Evolutionary conservation across 2,113 vertebrate species (phyloP).

Genomic region (Cercocebus atys): DNA sequence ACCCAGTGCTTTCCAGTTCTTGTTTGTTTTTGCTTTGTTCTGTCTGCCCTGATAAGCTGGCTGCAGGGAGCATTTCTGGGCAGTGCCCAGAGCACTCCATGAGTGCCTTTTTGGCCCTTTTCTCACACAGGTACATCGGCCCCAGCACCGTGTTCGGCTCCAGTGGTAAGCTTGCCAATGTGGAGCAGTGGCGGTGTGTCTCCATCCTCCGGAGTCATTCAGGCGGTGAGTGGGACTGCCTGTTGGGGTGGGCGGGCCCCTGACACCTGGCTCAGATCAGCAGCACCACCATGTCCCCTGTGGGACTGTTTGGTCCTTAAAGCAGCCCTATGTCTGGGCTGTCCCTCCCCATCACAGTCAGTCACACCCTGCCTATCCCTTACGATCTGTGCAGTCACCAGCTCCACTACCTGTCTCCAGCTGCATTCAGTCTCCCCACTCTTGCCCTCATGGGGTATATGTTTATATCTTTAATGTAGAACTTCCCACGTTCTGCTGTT

Average conservation of each 20-base stretch:
- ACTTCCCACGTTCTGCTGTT: constrained; percentile 36
- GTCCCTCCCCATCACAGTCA: background rate
- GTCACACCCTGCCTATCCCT: constrained; percentile 22
- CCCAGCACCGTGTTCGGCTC: constrained; percentile 98
- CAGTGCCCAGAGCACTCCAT: background rate
- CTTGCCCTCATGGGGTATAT: constrained; percentile 44
- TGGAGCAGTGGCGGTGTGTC: constrained; percentile 98
- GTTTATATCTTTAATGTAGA: constrained; percentile 67
- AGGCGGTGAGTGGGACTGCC: constrained; percentile 89
- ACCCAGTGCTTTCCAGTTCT: background rate
- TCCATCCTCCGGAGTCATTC: constrained; percentile 97
- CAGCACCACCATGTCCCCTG: background rate
- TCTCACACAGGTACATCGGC: constrained; percentile 92
- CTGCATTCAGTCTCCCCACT: constrained; percentile 17
- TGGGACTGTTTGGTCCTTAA: background rate
- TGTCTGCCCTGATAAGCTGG: constrained; percentile 30
- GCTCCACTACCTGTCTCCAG: background rate
- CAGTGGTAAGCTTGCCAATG: constrained; percentile 96
- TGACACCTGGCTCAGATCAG: background rate
- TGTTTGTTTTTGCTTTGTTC: constrained; percentile 30
- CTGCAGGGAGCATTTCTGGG: constrained; percentile 35
- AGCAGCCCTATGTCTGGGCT: background rate
- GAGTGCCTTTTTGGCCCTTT: background rate
- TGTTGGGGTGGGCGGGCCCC: constrained; percentile 20
- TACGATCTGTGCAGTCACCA: background rate